These are phyloP conservation scores for Strix occidentalis DNA, from an alignment of 2,797 vertebrate species.

Conservation along the genomic window DNA sequence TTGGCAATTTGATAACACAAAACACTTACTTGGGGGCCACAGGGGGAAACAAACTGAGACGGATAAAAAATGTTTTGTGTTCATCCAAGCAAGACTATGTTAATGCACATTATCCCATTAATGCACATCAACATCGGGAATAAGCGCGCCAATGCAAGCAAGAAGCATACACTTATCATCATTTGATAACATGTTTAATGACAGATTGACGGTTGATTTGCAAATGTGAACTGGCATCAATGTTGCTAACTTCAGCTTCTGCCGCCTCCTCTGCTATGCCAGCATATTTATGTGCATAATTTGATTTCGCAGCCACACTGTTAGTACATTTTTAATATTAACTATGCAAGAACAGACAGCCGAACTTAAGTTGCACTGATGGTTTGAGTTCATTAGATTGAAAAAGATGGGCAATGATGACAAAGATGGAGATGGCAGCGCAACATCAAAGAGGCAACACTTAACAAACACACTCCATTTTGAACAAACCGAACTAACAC, in stretches of 20 bases:
- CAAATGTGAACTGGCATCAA: conserved; percentile 91
- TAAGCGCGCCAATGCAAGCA: conserved; percentile 85
- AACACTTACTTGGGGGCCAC: conserved; percentile 86
- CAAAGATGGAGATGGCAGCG: conserved; percentile 76
- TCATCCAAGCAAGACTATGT: conserved; percentile 92
- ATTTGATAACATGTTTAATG: conserved; percentile 99
- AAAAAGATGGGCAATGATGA: conserved; percentile 80
- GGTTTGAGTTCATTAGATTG: conserved; percentile 87
- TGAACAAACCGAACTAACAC: conserved; percentile 39
- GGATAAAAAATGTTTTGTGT: conserved; percentile 94
- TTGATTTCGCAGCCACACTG: conserved; percentile 89
- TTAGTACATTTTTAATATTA: conserved; percentile 90
- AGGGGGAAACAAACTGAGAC: conserved; percentile 87
- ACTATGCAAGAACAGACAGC: conserved; percentile 85
- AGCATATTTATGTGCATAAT: conserved; percentile 94
- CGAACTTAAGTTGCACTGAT: conserved; percentile 84
- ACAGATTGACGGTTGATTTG: conserved; percentile 97
- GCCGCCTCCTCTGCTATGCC: conserved; percentile 85
- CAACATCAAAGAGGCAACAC: conserved; percentile 68
- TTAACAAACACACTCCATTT: conserved; percentile 64
- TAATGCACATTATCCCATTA: conserved; percentile 96
- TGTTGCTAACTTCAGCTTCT: conserved; percentile 89
- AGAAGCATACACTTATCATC: conserved; percentile 91
- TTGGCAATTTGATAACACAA: conserved; percentile 88
- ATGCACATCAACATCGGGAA: conserved; percentile 90